Evolutionary conservation across 2,888 invertebrate species (phyloP).

Genomic region (Spodoptera littoralis): DNA sequence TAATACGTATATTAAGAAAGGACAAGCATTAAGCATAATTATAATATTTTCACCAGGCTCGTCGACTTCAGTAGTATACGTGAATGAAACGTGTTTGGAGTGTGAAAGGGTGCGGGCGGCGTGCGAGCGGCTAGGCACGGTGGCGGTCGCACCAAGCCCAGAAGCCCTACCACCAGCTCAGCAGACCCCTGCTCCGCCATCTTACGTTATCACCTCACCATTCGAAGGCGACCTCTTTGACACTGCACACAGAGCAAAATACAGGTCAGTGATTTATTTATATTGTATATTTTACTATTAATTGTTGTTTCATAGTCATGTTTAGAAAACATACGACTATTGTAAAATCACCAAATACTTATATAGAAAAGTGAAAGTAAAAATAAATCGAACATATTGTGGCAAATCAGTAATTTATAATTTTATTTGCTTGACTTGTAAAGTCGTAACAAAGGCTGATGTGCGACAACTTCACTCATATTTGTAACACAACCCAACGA

Average conservation of each 20-base stretch:
- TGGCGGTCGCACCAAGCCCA: conserved; percentile 79
- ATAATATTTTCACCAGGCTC: conserved; percentile 70
- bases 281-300: not conserved
- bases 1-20: no score
- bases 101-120: conserved; percentile 86
- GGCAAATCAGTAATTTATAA: no score
- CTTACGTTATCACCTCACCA: conserved; percentile 91
- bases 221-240: conserved; percentile 93
- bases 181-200: conserved; percentile 75
- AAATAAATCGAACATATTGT: no score
- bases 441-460: no score
- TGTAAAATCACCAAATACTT: no score
- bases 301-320: no score
- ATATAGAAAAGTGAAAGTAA: no score
- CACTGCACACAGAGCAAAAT: conserved; percentile 89
- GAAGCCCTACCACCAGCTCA: conserved; percentile 78
- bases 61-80: conserved; percentile 81
- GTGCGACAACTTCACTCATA: no score
- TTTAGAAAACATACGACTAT: no score
- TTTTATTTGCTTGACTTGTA: no score
- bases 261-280: conserved; percentile 70
- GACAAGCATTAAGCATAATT: no score
- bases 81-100: conserved; percentile 84
- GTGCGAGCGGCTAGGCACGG: conserved; percentile 83
- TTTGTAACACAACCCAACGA: no score